Evolutionary conservation across 2,113 vertebrate species (phyloP).

Genomic region (Paramormyrops kingsleyae): DNA sequence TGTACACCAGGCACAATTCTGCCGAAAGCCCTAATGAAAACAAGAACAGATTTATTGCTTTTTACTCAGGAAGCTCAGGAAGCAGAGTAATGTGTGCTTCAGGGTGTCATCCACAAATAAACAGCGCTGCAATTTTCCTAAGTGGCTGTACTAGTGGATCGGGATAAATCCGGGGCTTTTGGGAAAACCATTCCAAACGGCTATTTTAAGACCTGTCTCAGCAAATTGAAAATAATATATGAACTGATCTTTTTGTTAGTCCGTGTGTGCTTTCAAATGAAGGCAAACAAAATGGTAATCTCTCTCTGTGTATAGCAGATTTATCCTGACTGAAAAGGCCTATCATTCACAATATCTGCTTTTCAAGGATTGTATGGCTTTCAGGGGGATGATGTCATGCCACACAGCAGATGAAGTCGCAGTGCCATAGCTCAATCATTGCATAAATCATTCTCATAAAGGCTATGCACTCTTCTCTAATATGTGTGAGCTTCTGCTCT

Average conservation of each 20-base stretch:
- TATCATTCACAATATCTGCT: neutral
- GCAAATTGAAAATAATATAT: neutral
- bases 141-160: neutral
- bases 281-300: neutral
- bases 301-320: neutral
- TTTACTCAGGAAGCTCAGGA: neutral
- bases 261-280: neutral
- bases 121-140: conserved; percentile 6
- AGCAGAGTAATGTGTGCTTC: neutral
- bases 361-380: neutral
- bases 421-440: neutral
- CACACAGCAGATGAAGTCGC: neutral
- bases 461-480: neutral
- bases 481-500: neutral
- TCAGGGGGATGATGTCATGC: neutral
- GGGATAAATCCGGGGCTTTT: neutral
- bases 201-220: conserved; percentile 6
- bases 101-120: conserved; percentile 3
- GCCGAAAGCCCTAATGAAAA: neutral
- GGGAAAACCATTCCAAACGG: neutral
- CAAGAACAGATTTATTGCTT: neutral
- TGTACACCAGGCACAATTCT: neutral
- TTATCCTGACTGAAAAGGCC: neutral
- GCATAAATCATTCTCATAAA: neutral
- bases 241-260: neutral